These are phyloP conservation scores for Cecropterus lyciades DNA, from an alignment of 1,140 invertebrate species.

Conservation along the genomic window DNA sequence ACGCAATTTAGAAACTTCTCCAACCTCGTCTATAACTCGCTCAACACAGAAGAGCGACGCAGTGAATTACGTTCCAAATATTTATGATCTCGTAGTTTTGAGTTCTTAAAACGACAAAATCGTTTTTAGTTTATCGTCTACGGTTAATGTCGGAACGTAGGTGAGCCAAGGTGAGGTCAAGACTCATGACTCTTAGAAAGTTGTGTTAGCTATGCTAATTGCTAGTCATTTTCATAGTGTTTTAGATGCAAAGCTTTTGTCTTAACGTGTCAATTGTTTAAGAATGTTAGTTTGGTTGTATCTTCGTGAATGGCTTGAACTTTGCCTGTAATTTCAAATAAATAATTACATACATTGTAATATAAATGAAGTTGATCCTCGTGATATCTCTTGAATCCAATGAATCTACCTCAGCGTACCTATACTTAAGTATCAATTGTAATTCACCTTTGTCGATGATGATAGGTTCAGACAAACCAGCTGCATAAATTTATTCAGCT, in stretches of 20 bases:
- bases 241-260: conserved; percentile 25
- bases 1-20: too few relatives aligned
- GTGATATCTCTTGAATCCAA: neutral
- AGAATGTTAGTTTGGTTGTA: neutral
- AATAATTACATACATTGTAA: neutral
- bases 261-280: conserved; percentile 23
- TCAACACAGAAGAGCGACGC: too few relatives aligned
- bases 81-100: too few relatives aligned
- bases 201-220: conserved; percentile 26
- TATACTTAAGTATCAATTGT: too few relatives aligned
- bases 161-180: conserved; percentile 14
- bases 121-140: neutral
- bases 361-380: neutral
- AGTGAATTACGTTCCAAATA: too few relatives aligned
- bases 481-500: too few relatives aligned
- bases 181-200: conserved; percentile 22
- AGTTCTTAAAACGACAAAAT: too few relatives aligned
- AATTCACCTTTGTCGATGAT: too few relatives aligned
- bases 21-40: too few relatives aligned
- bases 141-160: neutral
- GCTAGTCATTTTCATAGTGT: conserved; percentile 14
- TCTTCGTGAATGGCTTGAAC: conserved; percentile 6
- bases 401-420: neutral
- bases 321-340: conserved; percentile 5
- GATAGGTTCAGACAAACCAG: too few relatives aligned